Evolutionary conservation across 1,140 invertebrate genomes (phyloP).

Genomic region (Drosophila azteca): DNA sequence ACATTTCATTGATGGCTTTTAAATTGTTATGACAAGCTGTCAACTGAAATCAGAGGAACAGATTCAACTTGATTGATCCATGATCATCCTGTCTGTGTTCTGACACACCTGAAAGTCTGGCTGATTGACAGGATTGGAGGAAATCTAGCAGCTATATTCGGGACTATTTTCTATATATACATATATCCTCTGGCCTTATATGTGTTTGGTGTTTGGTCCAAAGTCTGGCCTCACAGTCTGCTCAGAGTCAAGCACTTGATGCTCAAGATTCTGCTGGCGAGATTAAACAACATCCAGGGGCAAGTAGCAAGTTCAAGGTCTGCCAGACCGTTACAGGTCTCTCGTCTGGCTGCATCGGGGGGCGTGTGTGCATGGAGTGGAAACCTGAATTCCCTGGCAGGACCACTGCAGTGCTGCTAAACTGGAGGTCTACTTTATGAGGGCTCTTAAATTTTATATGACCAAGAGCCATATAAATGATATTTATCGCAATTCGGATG

Average conservation of each 20-base stretch:
- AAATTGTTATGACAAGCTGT: constrained; percentile 76
- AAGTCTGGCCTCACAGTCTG: no score
- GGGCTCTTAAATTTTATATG: constrained; percentile 40
- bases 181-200: no score
- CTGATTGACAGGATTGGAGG: no score
- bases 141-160: no score
- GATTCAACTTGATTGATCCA: constrained; percentile 31
- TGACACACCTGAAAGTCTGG: constrained; percentile 11
- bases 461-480: constrained; percentile 43
- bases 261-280: background rate
- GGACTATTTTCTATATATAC: no score
- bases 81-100: constrained; percentile 12
- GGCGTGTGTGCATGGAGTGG: constrained; percentile 6
- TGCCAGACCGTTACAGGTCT: constrained; percentile 36
- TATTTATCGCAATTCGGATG: constrained; percentile 29
- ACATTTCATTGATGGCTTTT: constrained; percentile 57
- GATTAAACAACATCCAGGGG: constrained; percentile 22
- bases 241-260: constrained; percentile 5
- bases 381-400: constrained; percentile 31
- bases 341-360: background rate
- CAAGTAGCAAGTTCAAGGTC: constrained; percentile 70
- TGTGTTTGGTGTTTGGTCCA: no score
- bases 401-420: constrained; percentile 18
- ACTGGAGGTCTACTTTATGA: constrained; percentile 47
- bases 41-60: constrained; percentile 7